Base-by-base conservation (phyloP, 2,797 vertebrate genomes). In the Myotis pilosus region DNA sequence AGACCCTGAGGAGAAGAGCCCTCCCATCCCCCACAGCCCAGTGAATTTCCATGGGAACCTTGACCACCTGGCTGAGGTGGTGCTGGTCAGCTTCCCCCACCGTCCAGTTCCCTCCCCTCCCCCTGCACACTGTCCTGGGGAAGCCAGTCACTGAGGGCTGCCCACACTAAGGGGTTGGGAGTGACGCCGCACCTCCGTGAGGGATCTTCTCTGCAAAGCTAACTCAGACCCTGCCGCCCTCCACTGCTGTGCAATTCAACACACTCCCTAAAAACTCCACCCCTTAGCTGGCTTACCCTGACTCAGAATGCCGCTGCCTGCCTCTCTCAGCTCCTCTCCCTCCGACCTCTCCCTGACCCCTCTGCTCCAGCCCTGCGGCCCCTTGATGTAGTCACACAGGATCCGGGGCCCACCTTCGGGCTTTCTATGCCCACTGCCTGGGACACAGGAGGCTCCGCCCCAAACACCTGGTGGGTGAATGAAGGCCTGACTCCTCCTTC, bases 61-160 rank as follows among this genome's bases (percentile, higher is more conserved):
- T 10, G 41, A 12, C 3, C 62, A 4, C 51, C 41, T 10, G 49
- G 11, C 22, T 13, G 25, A 17, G n/a, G 23, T 0, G 0, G 7
- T 22, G 38, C 57, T 0, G 0, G 6, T 38, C 30, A 41, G 71
- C 11, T 49, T 13, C 55, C 55, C 87, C 60, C 47, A 44, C 22
- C 2, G 23, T 3, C 22, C 22, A 36, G 9, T 20, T 1, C 44
- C 69, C 12, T 1, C 10, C 66, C 25, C 30, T 2, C 19, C 5
- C 16, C 13, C 10, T 2, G 16, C 47, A 62, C 0, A n/a, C 49
- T 5, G 38, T 2, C 16, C 66, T 76, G 38, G 33, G 55, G 79
- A 30, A 79, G 72, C 2, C 22, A 3, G 55, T 94, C 47, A 49
- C 30, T 23, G 25, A 22, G 44, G 1, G 1, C 3, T 5, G 9